A percentile compares a stretch with the other conserved stretches of the same genome.
Conservation (phyloP, 2,888 invertebrate species). For the Oasisia sp. region DNA sequence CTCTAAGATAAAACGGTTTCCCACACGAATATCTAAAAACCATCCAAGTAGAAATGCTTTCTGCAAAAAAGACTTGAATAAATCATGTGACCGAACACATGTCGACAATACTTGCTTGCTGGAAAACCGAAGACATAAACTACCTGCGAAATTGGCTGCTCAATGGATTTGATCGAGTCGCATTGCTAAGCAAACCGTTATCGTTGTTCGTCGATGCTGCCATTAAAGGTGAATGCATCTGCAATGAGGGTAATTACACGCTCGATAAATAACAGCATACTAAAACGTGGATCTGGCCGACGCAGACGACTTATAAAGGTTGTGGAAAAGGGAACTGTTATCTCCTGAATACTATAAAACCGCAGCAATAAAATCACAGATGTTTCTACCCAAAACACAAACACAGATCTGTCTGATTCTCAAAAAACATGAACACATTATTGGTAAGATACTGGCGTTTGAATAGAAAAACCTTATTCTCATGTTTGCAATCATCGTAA, state of each 20-base stretch:
- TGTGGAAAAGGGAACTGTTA: background rate
- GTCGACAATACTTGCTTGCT: background rate
- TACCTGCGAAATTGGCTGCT: constrained; percentile 6
- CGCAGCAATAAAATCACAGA: background rate
- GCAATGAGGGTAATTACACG: background rate
- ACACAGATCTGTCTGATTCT: too few relatives aligned
- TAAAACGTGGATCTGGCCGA: background rate
- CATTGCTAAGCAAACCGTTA: constrained; percentile 17
- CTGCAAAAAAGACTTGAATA: background rate
- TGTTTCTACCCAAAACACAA: background rate
- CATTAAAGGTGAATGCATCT: background rate
- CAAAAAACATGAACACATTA: too few relatives aligned
- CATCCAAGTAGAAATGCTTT: background rate
- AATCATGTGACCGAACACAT: background rate
- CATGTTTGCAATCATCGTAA: too few relatives aligned
- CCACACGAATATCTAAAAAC: background rate
- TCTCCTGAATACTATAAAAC: background rate
- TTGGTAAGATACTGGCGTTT: too few relatives aligned
- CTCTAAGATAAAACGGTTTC: background rate
- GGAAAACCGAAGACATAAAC: background rate
- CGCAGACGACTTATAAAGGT: background rate
- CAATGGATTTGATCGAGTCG: constrained; percentile 7
- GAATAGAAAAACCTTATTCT: too few relatives aligned
- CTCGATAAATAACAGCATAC: background rate
- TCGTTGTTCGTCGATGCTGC: background rate